Conservation (phyloP, 2,113 vertebrate genomes). For the Mesembrinibis cayennensis region DNA sequence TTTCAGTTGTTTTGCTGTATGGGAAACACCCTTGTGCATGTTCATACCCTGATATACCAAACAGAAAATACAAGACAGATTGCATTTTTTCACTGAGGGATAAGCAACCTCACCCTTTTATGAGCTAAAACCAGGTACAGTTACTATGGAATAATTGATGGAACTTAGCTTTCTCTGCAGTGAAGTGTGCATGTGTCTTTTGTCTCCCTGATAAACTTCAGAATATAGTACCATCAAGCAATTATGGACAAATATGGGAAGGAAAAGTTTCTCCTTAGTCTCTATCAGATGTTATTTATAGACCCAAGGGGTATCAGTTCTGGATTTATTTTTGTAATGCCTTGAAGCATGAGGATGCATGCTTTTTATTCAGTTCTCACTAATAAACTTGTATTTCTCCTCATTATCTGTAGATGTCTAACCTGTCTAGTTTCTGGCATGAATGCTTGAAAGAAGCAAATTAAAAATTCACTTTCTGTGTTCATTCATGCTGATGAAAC, state of each 20-base stretch:
- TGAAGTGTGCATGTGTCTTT: not conserved
- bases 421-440: not conserved
- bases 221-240: not conserved
- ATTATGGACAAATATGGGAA: not conserved
- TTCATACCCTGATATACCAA: not conserved
- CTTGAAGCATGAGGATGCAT: not conserved
- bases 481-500: not conserved
- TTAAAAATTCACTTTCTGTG: not conserved
- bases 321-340: not conserved
- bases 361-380: not conserved
- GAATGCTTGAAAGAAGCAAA: not conserved
- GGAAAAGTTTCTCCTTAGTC: not conserved
- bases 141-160: not conserved
- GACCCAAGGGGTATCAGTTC: not conserved
- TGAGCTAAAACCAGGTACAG: not conserved
- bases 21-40: not conserved
- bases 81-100: not conserved
- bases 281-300: not conserved
- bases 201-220: not conserved
- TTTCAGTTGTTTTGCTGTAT: not conserved
- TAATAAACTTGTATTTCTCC: not conserved
- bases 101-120: not conserved
- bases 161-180: not conserved
- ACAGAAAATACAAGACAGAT: not conserved
- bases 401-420: not conserved